Evolutionary conservation across 2,797 vertebrate species (phyloP), one percentile per base, ranked within the genome.

Genomic region (Alca torda): DNA sequence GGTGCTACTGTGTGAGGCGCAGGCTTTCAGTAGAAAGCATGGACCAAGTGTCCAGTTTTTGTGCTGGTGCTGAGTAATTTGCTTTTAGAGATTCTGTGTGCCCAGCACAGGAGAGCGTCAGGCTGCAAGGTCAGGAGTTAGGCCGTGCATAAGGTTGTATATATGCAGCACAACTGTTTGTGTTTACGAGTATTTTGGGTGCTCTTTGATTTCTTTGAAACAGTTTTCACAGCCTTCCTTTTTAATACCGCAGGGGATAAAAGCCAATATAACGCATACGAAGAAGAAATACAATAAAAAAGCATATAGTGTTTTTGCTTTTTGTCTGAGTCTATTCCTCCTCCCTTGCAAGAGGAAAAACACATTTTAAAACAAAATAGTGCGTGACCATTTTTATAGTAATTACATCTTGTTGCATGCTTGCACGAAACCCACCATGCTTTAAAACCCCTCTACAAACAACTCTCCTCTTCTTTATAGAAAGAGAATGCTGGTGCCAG

Each of bases 271-370:
- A 65, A 51, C 16, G 9, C 14, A 50, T 37, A 65, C 20, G 37
- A 83, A 83, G 46, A 78, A 78, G 20, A 88, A 54, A 59, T 35
- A 21, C 16, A 86, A 54, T 59, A 68, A 86, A 90, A 90, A 92
- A 37, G 3, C 25, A 37, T 12, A 26, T 8, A 39, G 18, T 28
- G 13, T 77, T 79, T 78, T 70, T 26, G 80, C 5, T 11, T 88
- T 64, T 80, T 70, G 10, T 45, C 60, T 37, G 60, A 83, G 30
- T 21, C 35, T 72, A 16, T 54, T 46, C 20, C 24, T 77, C 30
- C 30, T 80, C 16, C 30, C 26, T 24, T 37, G 28, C 37, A 84
- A 85, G 16, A 46, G 16, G 5, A 65, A 83, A 90, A 92, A 43
- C 11, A 28, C 10, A 14, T 70, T 85, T 93, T n/a, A 79, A 85